These are phyloP conservation scores for Caretta caretta DNA, from an alignment of 2,113 vertebrate species.

Conservation along the genomic window DNA sequence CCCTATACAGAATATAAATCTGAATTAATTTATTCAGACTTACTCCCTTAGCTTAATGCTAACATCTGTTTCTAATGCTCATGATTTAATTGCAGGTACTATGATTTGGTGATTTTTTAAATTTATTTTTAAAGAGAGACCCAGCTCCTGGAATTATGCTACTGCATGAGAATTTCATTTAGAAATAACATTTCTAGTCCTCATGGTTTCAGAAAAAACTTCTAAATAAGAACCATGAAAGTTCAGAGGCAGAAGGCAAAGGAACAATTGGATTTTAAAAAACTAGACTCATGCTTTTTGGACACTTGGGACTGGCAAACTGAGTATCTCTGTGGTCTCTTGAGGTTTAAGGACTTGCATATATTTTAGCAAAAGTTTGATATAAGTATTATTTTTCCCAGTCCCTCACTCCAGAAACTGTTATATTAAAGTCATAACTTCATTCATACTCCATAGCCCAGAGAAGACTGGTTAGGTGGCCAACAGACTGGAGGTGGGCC, in stretches of 20 bases:
- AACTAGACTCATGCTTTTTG: slow-evolving; percentile 24
- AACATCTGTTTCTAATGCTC: background rate
- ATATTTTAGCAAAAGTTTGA: slow-evolving; percentile 31
- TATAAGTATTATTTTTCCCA: background rate
- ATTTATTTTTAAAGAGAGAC: background rate
- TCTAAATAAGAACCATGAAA: slow-evolving; percentile 23
- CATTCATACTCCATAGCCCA: background rate
- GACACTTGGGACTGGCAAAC: background rate
- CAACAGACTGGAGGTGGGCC: background rate
- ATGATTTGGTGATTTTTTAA: background rate
- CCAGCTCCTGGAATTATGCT: background rate
- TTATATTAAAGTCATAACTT: slow-evolving; percentile 1
- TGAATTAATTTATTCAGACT: background rate
- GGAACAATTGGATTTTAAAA: background rate
- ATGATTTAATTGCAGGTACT: background rate
- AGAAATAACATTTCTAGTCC: slow-evolving; percentile 13
- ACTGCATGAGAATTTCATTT: slow-evolving; percentile 8
- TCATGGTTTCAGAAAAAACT: background rate
- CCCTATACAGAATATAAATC: accelerated
- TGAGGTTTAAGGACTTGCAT: background rate
- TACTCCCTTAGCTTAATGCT: too few relatives aligned
- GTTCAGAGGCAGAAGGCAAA: slow-evolving; percentile 50
- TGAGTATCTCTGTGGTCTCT: background rate
- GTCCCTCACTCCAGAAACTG: background rate
- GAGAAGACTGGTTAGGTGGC: background rate